phyloP scores from a whole-genome alignment of 2,797 vertebrate species.

The Xerus rutilus region DNA sequence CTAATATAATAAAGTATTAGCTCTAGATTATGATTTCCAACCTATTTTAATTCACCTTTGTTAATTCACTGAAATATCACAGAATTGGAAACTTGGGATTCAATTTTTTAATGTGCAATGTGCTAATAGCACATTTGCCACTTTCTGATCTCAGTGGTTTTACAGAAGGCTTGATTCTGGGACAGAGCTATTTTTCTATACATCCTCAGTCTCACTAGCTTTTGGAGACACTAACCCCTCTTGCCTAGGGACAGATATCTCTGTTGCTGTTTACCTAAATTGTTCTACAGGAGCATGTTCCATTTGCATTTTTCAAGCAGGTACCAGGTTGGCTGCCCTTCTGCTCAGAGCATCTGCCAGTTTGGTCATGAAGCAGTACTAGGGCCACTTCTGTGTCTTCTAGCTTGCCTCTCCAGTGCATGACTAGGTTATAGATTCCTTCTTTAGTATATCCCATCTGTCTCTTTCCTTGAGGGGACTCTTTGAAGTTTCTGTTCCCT shows the following conservation, averaged over 20 bases:
- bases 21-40: background rate
- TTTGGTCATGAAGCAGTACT: background rate
- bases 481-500: background rate
- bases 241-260: background rate
- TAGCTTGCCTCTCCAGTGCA: background rate
- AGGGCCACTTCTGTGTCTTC: background rate
- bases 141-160: background rate
- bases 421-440: background rate
- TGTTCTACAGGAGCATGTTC: background rate
- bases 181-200: background rate
- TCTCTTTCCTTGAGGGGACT: slow-evolving; percentile 2
- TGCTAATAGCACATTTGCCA: background rate
- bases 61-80: background rate
- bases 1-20: background rate
- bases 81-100: background rate
- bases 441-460: background rate
- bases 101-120: background rate
- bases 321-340: background rate
- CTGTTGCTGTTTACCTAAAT: background rate
- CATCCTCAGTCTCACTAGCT: background rate
- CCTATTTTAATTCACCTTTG: background rate
- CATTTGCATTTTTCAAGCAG: slow-evolving; percentile 12
- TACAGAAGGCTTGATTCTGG: background rate
- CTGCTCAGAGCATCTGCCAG: background rate
- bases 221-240: background rate